Conservation (phyloP, 2,888 invertebrate genomes). For the Epistrophe grossulariae region DNA sequence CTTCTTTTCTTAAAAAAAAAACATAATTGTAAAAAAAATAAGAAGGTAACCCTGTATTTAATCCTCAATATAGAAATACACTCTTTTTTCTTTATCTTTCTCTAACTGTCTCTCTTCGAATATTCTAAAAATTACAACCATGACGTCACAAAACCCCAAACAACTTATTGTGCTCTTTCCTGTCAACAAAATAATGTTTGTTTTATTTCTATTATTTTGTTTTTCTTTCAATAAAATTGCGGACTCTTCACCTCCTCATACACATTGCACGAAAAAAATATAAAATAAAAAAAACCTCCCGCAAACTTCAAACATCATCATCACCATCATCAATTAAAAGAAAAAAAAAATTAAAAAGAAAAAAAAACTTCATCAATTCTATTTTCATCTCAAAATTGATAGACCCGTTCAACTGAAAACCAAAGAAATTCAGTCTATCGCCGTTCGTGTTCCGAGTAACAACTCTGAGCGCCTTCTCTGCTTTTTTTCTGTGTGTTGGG, state of each 20-base stretch:
- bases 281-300: conserved; percentile 16
- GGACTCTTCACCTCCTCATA: not conserved
- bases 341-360: not conserved
- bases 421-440: conserved; percentile 78
- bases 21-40: not conserved
- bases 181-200: conserved; percentile 55
- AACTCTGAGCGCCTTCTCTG: conserved; percentile 64
- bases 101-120: conserved; percentile 25
- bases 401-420: conserved; percentile 43
- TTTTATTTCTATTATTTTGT: conserved; percentile 16
- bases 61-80: not conserved
- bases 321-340: not conserved
- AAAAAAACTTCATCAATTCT: conserved; percentile 57
- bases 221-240: not conserved
- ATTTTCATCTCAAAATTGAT: conserved; percentile 64
- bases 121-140: not conserved
- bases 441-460: conserved; percentile 79
- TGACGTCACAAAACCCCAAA: conserved; percentile 52
- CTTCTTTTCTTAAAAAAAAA: too few species aligned
- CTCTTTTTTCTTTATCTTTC: conserved; percentile 1
- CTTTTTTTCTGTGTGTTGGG: conserved; percentile 22
- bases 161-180: conserved; percentile 50
- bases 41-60: not conserved
- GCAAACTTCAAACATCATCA: conserved; percentile 40
- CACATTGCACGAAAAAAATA: not conserved